These are phyloP conservation scores for Garrulus glandarius DNA, from an alignment of 2,797 vertebrate genomes.

Conservation along the genomic window DNA sequence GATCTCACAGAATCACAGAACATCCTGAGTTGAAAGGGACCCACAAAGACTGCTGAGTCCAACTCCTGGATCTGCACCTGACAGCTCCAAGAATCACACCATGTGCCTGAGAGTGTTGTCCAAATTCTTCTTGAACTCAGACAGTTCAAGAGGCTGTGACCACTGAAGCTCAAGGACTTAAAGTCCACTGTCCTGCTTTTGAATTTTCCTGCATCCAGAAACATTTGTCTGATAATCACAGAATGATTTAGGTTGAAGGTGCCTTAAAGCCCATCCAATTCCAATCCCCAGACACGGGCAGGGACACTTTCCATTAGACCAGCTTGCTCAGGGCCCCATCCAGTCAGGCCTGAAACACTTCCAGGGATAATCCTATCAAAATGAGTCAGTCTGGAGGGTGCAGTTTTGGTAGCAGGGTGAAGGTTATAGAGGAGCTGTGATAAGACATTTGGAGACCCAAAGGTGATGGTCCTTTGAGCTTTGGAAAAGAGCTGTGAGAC, in stretches of 20 bases:
- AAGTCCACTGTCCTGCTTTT: not conserved
- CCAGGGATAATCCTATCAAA: not conserved
- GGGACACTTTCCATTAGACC: not conserved
- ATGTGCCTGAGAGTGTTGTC: not conserved
- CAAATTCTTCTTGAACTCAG: not conserved
- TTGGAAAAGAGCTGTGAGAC: not conserved
- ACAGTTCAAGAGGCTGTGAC: not conserved
- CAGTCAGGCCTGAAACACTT: not conserved
- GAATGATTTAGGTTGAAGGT: not conserved
- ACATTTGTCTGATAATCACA: not conserved
- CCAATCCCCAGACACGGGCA: accelerated
- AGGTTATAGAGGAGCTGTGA: not conserved
- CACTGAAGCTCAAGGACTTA: not conserved
- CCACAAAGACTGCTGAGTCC: not conserved
- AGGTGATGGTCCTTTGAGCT: not conserved
- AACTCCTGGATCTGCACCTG: not conserved
- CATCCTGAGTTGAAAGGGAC: not conserved
- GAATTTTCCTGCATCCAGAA: not conserved
- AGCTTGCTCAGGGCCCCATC: not conserved
- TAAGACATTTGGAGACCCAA: not conserved
- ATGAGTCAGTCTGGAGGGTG: not conserved
- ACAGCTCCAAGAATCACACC: not conserved
- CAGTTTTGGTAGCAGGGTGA: not conserved
- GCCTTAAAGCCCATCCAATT: not conserved
- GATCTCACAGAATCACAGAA: not conserved